Conservation (phyloP, 1,140 invertebrate species). For the Sitobion miscanthi region DNA sequence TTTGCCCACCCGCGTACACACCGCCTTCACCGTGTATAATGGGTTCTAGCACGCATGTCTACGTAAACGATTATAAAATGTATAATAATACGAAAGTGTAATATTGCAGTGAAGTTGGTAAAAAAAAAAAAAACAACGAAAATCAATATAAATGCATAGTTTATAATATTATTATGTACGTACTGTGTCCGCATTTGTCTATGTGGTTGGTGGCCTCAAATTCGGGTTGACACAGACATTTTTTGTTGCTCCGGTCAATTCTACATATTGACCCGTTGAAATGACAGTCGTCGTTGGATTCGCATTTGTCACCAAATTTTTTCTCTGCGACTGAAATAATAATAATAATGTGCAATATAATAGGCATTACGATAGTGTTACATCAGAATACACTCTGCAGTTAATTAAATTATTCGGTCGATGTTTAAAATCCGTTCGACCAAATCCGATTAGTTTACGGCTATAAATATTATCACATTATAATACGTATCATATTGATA, state of each 20-base stretch:
- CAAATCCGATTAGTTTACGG: neutral
- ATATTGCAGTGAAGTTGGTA: neutral
- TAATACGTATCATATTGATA: neutral
- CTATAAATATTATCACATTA: neutral
- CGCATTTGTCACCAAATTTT: constrained; percentile 77
- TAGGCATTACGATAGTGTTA: no score
- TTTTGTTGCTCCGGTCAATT: constrained; percentile 62
- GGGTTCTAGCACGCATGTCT: constrained; percentile 17
- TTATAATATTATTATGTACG: constrained; percentile 61
- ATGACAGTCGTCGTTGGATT: constrained; percentile 72
- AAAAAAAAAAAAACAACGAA: neutral
- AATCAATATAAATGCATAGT: neutral
- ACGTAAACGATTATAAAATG: constrained; percentile 18
- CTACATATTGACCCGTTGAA: constrained; percentile 77
- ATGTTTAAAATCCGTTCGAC: neutral
- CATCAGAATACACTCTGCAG: no score
- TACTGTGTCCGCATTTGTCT: constrained; percentile 83
- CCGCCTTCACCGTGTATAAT: neutral
- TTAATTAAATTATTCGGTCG: neutral
- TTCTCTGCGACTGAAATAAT: constrained; percentile 60
- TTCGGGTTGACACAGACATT: constrained; percentile 74
- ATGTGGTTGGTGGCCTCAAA: constrained; percentile 78
- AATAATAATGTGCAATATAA: neutral
- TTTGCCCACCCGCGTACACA: neutral
- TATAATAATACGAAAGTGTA: neutral